Base-by-base conservation (phyloP, 2,888 invertebrate genomes). In the Phalangium opilio region DNA sequence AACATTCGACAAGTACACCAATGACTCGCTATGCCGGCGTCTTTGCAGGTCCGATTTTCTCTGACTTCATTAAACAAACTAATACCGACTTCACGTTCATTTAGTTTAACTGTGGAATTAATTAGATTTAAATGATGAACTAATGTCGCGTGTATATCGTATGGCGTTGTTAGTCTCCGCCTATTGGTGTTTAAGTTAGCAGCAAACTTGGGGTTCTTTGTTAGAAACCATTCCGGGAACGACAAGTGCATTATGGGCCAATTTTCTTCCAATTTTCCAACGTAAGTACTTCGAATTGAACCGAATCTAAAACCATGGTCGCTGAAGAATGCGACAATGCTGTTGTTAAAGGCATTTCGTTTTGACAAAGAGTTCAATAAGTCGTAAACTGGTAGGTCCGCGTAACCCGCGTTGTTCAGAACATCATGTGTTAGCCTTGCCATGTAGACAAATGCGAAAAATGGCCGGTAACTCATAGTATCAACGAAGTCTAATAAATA, bases 121-220 rank as follows among this genome's bases (percentile, higher is more conserved):
- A 14, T 34, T 34, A n/a, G n/a, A 14, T 47, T 45, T 7, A 49
- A 14, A 17, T 47, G n/a, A n/a, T n/a, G n/a, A n/a, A n/a, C n/a
- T n/a, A n/a, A n/a, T n/a, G n/a, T n/a, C n/a, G n/a, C n/a, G 63
- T 86, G 77, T 5, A 90, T 67, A 64, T 91, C 90, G 63, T 77
- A 89, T 0, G 83, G 83, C 0, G 83, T 83, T 0, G 83, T 81
- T n/a, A 90, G 71, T 44, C 79, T 75, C 51, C 69, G 70, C 1
- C 74, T 67, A 63, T 89, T 89, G 33, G 61, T 62, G 50, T 69
- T 68, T 40, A 90, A 64, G 65, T 81, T 83, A 1, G 67, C 61
- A 54, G 76, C 71, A 0, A 81, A 78, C 3, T 66, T 51, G 1
- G 75, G 72, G 63, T 78, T 81, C 45, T 70, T 70, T 12, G 71